Evolutionary conservation across 2,888 invertebrate species (phyloP).

Genomic region (Gryllus longicercus): DNA sequence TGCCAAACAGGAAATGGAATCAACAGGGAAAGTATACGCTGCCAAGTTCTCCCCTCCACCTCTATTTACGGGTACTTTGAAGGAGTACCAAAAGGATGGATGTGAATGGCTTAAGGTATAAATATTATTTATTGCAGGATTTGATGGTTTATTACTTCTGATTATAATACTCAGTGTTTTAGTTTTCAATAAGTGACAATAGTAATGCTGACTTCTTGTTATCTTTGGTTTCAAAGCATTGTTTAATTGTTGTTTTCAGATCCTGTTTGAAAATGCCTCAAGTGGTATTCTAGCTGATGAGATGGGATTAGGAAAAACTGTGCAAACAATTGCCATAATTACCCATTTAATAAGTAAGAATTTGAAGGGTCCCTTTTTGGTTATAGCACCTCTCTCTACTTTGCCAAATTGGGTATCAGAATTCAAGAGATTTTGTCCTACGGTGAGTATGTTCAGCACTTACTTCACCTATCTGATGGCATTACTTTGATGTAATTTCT

Average conservation of each 20-base stretch:
- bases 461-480: no score
- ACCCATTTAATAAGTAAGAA: constrained; percentile 52
- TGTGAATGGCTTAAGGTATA: constrained; percentile 56
- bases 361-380: constrained; percentile 55
- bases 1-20: no score
- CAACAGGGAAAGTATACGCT: no score
- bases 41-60: neutral
- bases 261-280: constrained; percentile 57
- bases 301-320: constrained; percentile 65
- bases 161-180: no score
- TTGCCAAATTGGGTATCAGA: constrained; percentile 66
- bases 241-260: constrained; percentile 35
- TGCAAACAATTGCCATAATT: constrained; percentile 59
- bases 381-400: constrained; percentile 65
- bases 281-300: constrained; percentile 67
- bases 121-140: no score
- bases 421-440: constrained; percentile 62
- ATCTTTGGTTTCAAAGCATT: no score
- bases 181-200: no score
- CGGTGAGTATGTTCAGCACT: constrained; percentile 44
- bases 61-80: constrained; percentile 46
- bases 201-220: no score
- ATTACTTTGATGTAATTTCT: no score
- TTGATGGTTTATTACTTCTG: no score
- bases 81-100: constrained; percentile 58